phyloP scores from a whole-genome alignment of 30 jellyfish, hydroid and myxozoan genomes.

The Turritopsis rubra region DNA sequence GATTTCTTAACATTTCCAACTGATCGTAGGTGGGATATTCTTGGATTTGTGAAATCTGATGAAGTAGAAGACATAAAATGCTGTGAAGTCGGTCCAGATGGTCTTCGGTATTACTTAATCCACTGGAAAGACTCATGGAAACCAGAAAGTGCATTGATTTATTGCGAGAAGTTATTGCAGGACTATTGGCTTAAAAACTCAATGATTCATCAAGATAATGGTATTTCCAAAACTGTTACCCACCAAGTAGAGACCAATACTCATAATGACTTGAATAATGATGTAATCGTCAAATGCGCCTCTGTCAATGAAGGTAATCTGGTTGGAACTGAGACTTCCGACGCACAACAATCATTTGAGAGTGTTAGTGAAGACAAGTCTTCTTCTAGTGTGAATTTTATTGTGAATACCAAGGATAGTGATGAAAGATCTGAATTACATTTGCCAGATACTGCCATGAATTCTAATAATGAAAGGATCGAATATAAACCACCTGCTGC shows the following conservation, averaged over 20 bases:
- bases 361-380: not conserved
- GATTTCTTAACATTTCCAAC: conserved; percentile 1
- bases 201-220: not conserved
- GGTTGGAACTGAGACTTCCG: not conserved
- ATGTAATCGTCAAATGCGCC: not conserved
- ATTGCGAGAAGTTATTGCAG: conserved; percentile 36
- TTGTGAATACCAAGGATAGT: not conserved
- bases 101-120: conserved; percentile 22
- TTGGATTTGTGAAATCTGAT: conserved; percentile 19
- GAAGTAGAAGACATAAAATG: conserved; percentile 12
- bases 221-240: not conserved
- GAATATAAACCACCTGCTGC: no score
- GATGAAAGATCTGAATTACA: not conserved
- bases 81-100: conserved; percentile 12
- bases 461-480: not conserved
- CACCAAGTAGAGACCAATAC: not conserved
- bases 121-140: conserved; percentile 39
- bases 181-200: conserved; percentile 23
- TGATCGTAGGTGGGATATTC: conserved; percentile 15
- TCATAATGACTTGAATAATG: not conserved
- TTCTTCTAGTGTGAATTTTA: not conserved
- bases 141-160: conserved; percentile 31
- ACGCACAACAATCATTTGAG: not conserved
- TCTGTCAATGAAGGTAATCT: not conserved
- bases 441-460: not conserved